These are phyloP conservation scores for Grammomys dolichurus DNA, from an alignment of 2,113 vertebrate species.

Conservation along the genomic window DNA sequence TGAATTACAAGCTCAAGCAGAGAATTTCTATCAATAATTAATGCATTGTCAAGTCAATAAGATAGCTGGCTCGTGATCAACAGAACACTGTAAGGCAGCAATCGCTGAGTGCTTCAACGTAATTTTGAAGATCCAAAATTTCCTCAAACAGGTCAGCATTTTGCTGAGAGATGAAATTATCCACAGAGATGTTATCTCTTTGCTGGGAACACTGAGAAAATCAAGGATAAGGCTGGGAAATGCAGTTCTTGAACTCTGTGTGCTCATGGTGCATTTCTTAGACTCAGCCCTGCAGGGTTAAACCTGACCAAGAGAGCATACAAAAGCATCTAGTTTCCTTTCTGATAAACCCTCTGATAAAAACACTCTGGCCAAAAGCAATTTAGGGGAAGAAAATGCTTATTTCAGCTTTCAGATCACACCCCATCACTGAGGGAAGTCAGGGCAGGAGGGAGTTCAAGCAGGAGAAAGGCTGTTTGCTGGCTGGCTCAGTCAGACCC, in stretches of 20 bases:
- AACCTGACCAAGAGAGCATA: neutral
- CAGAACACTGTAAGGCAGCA: conserved; percentile 14
- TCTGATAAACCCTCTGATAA: neutral
- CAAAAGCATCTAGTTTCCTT: neutral
- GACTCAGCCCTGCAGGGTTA: neutral
- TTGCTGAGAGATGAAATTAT: neutral
- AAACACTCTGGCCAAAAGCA: neutral
- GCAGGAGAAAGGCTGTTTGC: neutral
- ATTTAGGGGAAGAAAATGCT: neutral
- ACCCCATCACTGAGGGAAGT: neutral
- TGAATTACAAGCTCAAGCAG: conserved; percentile 45
- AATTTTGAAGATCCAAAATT: conserved; percentile 43
- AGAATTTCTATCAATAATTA: conserved; percentile 68
- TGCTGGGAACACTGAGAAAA: neutral
- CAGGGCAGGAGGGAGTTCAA: neutral
- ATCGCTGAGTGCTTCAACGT: conserved; percentile 10
- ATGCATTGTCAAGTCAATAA: conserved; percentile 9
- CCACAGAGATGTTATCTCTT: neutral
- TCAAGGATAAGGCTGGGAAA: neutral
- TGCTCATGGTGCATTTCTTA: neutral
- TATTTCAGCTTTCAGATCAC: too few relatives aligned
- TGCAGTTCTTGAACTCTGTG: neutral
- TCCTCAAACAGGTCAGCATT: conserved; percentile 39
- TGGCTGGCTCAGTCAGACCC: too few relatives aligned
- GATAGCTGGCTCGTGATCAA: conserved; percentile 16